Base-by-base conservation (phyloP, 2,113 vertebrate genomes). In the Prionailurus bengalensis region DNA sequence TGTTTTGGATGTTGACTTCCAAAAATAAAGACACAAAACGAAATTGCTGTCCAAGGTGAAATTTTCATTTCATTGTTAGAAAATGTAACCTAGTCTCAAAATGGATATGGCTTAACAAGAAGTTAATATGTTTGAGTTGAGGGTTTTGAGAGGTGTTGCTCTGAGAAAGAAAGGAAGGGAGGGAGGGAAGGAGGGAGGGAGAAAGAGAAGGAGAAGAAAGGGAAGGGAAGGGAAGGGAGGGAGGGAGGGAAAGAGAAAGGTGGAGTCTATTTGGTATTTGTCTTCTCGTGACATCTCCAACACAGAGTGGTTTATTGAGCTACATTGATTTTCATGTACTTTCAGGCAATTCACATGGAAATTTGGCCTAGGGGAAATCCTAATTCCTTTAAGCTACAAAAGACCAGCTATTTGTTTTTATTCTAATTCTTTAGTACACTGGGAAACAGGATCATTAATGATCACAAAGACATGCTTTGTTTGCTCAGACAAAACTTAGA, bases 291-390 rank as follows among this genome's bases (percentile, higher is more conserved):
- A 53, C 70, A 7, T 85, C 94, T 98, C 97, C 95, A 97, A 97
- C 95, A 81, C 74, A 95, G 86, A 55, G 68, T 93, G 98, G 71
- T 94, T 98, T 98, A 97, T 98, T 95, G 97, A 98, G 63, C 97
- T 92, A 74, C 48, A 92, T 97, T 94, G 80, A 97, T 98, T 98
- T 98, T 96, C 97, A 95, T 96, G 73, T 98, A 80, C 96, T 94
- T 92, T 97, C 68, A 97, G 95, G 98, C 95, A 98, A 98, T 96
- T 98, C 96, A 98, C 95, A 98, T 98, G 96, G 95, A 93, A 98
- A 98, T 98, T 96, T 96, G 97, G 93, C 98, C 96, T 97, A 81
- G 53, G 97, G 98, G 98, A 98, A 98, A 97, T 98, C 91, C 70
- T 98, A 96, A 97, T 98, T 98, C 86, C 74, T 98, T 91, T 98